phyloP scores from a whole-genome alignment of 2,797 vertebrate species.

The Iguana delicatissima region DNA sequence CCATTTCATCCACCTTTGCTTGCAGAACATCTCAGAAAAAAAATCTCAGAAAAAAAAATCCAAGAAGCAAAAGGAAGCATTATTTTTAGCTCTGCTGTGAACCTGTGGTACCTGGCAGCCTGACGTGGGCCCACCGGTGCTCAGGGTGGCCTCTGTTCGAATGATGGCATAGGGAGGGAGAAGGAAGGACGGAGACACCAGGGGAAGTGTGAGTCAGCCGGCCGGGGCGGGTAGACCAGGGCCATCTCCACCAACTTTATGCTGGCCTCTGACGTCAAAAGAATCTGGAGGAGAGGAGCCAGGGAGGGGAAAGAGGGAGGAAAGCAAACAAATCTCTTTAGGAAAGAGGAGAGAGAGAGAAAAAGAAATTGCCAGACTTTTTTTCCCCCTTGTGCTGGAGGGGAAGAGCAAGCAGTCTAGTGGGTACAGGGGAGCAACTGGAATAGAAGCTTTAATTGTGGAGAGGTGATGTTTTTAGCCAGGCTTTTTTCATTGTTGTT shows the following conservation, averaged over 20 bases:
- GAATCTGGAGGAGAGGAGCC: slow-evolving; percentile 41
- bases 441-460: neutral
- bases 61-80: neutral
- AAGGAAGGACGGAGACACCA: neutral
- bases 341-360: rapidly evolving
- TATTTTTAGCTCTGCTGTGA: neutral
- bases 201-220: slow-evolving; percentile 60
- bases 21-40: too few species aligned
- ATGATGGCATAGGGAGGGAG: slow-evolving; percentile 38
- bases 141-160: slow-evolving; percentile 28
- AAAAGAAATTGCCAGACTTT: too few species aligned
- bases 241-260: slow-evolving; percentile 16
- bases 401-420: too few species aligned
- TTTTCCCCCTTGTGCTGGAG: neutral
- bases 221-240: neutral
- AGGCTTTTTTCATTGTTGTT: too few species aligned
- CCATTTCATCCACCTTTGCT: too few species aligned
- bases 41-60: too few species aligned
- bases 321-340: too few species aligned
- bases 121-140: neutral
- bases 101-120: neutral
- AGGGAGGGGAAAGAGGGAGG: slow-evolving; percentile 18
- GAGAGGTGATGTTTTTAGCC: too few species aligned
- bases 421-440: neutral
- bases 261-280: slow-evolving; percentile 62